Evolutionary conservation across 92 coral and sea anemone species (phyloP).

Genomic region (Paragorgia papillata): DNA sequence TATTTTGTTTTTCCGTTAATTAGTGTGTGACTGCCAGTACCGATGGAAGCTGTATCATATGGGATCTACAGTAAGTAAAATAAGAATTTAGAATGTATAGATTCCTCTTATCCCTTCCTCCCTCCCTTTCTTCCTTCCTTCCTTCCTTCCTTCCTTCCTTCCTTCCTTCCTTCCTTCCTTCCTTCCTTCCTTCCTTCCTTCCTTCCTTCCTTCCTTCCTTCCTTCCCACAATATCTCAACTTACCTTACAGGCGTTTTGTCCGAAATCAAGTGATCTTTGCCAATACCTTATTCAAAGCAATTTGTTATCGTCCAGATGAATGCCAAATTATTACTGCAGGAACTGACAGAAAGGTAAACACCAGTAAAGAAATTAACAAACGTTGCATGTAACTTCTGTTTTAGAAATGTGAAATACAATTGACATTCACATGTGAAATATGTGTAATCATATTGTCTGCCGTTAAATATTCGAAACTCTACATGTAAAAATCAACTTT

Average conservation of each 20-base stretch:
- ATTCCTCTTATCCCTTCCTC: too few species aligned
- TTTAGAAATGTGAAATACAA: too few species aligned
- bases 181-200: not conserved
- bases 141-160: too few species aligned
- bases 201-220: not conserved
- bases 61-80: slow-evolving; percentile 83
- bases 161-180: not conserved
- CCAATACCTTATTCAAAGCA: slow-evolving; percentile 97
- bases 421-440: too few species aligned
- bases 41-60: slow-evolving; percentile 95
- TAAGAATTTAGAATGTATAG: not conserved
- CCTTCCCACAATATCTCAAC: not conserved
- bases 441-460: too few species aligned
- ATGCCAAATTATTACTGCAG: slow-evolving; percentile 91
- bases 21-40: slow-evolving; percentile 96
- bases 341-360: slow-evolving; percentile 94
- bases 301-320: slow-evolving; percentile 85
- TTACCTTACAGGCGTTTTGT: slow-evolving; percentile 58
- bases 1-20: slow-evolving; percentile 1
- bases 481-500: too few species aligned
- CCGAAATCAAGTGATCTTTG: slow-evolving; percentile 87
- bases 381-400: not conserved
- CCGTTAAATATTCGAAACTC: too few species aligned
- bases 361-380: not conserved
- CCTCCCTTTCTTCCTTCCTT: too few species aligned